These are phyloP conservation scores for Thermophis baileyi DNA, from an alignment of 2,113 vertebrate genomes.

Conservation along the genomic window DNA sequence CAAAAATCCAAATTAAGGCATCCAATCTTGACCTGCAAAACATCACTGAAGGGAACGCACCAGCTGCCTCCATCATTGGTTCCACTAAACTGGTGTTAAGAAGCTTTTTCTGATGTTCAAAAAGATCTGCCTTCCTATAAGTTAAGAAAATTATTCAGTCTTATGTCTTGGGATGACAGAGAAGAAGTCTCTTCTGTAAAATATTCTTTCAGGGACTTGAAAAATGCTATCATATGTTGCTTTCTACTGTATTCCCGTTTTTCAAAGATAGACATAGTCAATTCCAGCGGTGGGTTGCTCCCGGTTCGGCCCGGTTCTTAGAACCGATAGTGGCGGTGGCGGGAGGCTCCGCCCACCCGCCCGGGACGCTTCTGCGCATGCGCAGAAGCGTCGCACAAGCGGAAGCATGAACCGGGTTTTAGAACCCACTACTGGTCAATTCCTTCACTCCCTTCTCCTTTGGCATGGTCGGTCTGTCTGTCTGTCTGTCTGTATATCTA, in stretches of 20 bases:
- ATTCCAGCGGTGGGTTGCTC: too few relatives aligned
- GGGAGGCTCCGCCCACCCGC: too few relatives aligned
- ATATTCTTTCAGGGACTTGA: not conserved
- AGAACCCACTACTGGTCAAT: too few relatives aligned
- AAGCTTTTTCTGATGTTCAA: not conserved
- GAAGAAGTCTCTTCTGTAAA: not conserved
- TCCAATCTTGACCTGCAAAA: not conserved
- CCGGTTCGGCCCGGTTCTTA: too few relatives aligned
- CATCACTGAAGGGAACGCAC: not conserved
- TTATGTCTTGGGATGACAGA: not conserved
- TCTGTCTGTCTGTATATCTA: too few relatives aligned
- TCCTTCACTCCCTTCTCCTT: too few relatives aligned
- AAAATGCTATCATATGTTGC: not conserved
- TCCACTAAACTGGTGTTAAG: not conserved
- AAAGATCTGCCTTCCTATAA: not conserved
- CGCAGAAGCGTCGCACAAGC: too few relatives aligned
- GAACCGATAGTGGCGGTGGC: too few relatives aligned
- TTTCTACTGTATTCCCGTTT: not conserved
- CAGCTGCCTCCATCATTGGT: not conserved
- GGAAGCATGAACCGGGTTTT: too few relatives aligned
- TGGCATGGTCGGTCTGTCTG: too few relatives aligned
- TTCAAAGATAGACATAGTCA: not conserved
- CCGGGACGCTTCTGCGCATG: too few relatives aligned
- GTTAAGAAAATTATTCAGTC: not conserved
- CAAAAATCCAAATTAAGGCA: not conserved